Evolutionary conservation across 2,888 invertebrate species (phyloP), one percentile per base, ranked within the genome.

Genomic region (Drosophila rellima): DNA sequence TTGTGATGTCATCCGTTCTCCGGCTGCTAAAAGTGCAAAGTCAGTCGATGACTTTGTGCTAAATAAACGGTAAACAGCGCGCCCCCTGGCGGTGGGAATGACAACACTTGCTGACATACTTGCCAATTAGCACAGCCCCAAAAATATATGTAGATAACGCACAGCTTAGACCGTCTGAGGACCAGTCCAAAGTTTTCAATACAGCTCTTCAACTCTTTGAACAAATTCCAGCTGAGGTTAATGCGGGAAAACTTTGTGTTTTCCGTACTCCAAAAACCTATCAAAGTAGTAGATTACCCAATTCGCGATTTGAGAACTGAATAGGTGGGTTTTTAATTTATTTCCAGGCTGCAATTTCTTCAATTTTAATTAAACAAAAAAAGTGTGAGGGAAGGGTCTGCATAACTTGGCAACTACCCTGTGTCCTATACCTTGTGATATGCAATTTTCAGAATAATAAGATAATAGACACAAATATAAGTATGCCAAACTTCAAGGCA

Each of bases 31-130:
- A 85, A 76, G 35, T 75, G 90, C 65, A 74, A 78, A 89, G 74
- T 90, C 90, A 90, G 84, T 40, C 69, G 72, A 84, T 90, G 86
- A 90, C 78, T 54, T 69, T 65, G 80, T 67, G 70, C 71, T 74
- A 74, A 72, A 74, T 86, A 80, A 80, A 52, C 63, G 66, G 64
- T 78, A 73, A 77, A 42, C 61, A 70, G 56, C 33, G 63, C 75
- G 63, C 75, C 72, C 55, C 37, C 74, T 60, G 51, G 62, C 47
- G 47, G 26, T 42, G 57, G 50, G 47, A 33, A 51, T 15, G 61
- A 2, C 47, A 63, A 10, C 61, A 63, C 31, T 51, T 52, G 47
- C 59, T 68, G 71, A 75, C 75, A 75, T 59, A 75, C 55, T 75
- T 68, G 66, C 78, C 78, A 78, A 67, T 74, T 70, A 77, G 56